Conservation (phyloP, 2,113 vertebrate genomes). For the Urocolius indicus region DNA sequence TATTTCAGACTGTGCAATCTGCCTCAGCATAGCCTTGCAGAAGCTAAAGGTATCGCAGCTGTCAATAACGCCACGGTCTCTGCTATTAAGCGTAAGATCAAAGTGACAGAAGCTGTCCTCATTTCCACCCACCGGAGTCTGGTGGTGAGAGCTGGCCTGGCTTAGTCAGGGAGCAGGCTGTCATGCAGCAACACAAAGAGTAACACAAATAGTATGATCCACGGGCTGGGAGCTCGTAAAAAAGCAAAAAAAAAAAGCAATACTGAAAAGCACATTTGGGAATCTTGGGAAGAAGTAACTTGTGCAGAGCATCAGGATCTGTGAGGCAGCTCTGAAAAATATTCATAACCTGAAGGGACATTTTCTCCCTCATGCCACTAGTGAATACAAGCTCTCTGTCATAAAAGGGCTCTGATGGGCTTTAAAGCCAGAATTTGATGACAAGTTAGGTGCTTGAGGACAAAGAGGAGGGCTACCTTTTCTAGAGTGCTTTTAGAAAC, state of each 20-base stretch:
- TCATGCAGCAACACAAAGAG: not conserved
- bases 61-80: fast-evolving
- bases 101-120: not conserved
- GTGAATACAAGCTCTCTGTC: not conserved
- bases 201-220: not conserved
- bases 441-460: not conserved
- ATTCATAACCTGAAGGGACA: not conserved
- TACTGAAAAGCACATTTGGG: not conserved
- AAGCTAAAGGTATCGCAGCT: not conserved
- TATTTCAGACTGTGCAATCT: not conserved
- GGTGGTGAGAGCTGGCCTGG: not conserved
- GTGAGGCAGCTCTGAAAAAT: not conserved
- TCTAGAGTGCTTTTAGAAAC: fast-evolving
- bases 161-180: not conserved
- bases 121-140: not conserved
- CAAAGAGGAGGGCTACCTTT: not conserved
- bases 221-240: fast-evolving
- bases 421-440: not conserved
- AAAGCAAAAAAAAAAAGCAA: not conserved
- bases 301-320: not conserved
- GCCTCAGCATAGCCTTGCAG: not conserved
- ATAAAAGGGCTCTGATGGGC: no score
- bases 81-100: not conserved
- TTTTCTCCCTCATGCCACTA: not conserved
- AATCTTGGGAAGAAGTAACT: not conserved